Evolutionary conservation across 2,113 vertebrate genomes (phyloP).

Genomic region (Alethe castanea): DNA sequence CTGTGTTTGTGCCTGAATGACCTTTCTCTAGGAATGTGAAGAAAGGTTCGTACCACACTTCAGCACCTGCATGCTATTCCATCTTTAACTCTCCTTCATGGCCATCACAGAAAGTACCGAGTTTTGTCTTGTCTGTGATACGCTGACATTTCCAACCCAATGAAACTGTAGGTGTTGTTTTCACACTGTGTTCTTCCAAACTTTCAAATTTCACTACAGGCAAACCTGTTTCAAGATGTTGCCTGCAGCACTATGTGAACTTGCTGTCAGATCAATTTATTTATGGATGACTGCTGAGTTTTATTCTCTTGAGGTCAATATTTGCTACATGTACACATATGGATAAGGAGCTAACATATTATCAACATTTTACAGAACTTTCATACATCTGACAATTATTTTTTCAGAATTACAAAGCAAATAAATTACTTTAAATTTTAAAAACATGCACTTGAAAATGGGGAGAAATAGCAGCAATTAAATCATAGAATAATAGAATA

Average conservation of each 20-base stretch:
- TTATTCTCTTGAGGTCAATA: conserved; percentile 26
- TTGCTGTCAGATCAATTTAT: conserved; percentile 52
- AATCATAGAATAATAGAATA: neutral
- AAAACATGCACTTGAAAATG: neutral
- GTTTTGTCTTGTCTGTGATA: neutral
- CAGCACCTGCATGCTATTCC: conserved; percentile 1
- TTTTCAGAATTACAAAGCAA: neutral
- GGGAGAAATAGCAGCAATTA: neutral
- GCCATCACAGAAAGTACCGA: neutral
- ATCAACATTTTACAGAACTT: neutral
- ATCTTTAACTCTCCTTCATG: conserved; percentile 12
- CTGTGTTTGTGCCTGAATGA: neutral
- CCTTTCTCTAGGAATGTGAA: conserved; percentile 7
- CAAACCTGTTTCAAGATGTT: conserved; percentile 53
- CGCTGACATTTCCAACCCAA: neutral
- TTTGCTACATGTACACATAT: neutral
- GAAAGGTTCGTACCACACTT: neutral
- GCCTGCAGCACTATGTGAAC: conserved; percentile 47
- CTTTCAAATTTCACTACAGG: conserved; percentile 12
- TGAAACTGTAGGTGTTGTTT: neutral
- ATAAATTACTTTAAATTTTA: neutral
- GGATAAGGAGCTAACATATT: neutral
- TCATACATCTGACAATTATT: neutral
- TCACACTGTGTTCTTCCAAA: conserved; percentile 1
- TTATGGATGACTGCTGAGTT: conserved; percentile 20